phyloP scores from a whole-genome alignment of 2,797 vertebrate genomes.

The Phaenicophaeus curvirostris region DNA sequence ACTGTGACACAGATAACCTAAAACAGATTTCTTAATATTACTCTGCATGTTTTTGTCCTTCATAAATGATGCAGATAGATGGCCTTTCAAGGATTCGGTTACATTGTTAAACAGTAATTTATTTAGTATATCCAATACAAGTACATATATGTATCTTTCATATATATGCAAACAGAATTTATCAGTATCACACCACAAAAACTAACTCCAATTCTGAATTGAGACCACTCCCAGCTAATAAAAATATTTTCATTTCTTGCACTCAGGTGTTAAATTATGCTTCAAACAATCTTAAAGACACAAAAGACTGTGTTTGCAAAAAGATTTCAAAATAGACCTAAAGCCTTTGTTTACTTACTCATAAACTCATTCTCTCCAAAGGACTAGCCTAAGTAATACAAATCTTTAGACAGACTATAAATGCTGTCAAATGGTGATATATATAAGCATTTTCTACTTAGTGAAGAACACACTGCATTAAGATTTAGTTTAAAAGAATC shows the following conservation, averaged over 20 bases:
- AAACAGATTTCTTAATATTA: conserved; percentile 59
- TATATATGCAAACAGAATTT: not conserved
- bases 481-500: not conserved
- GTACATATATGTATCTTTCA: not conserved
- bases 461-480: not conserved
- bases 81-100: not conserved
- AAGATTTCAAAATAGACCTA: conserved; percentile 13
- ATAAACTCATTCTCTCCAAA: not conserved
- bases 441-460: not conserved
- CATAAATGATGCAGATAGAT: not conserved
- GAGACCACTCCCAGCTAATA: conserved; percentile 35
- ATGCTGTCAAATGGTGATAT: not conserved
- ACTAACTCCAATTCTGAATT: not conserved
- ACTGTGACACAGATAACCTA: conserved; percentile 67
- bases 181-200: not conserved
- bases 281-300: conserved; percentile 31
- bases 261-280: not conserved
- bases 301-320: not conserved
- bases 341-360: not conserved
- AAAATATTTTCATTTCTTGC: conserved; percentile 42
- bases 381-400: not conserved
- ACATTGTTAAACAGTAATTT: not conserved
- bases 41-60: not conserved
- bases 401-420: not conserved
- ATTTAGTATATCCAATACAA: not conserved